Base-by-base conservation (phyloP, 2,797 vertebrate species). In the Dromococcyx pavoninus region DNA sequence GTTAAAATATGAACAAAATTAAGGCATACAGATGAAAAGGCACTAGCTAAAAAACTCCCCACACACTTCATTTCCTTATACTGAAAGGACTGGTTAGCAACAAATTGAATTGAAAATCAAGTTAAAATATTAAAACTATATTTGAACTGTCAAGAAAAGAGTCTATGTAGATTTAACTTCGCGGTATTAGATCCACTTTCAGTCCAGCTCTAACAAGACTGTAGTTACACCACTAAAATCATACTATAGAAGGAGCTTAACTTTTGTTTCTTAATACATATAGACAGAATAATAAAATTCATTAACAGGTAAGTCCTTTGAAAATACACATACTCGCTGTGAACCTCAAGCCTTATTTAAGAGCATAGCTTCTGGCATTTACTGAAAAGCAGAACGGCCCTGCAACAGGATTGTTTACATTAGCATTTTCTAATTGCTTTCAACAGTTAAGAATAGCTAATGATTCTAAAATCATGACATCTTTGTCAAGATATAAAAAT, bases 21-120 rank as follows among this genome's bases (percentile, higher is more conserved):
- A 98, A 98, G 97, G 97, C 97, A 97, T 97, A 97, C 43, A 97
- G 87, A 97, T 91, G 96, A 97, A 97, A 97, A 97, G 97, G 97
- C 97, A 98, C 97, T 95, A 96, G 89, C 46, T 91, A 82, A 91
- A 89, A 86, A 54, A 58, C 10, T n/a, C n/a, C 39, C 10, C 39
- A 2, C 11, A 32, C 17, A 67, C 70, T 28, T 69, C 3, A 25
- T 53, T 62, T 44, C 76, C 39, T 53, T 81, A 41, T 57, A 86
- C n/a, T 64, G 32, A 87, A 88, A 72, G 30, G 48, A 53, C 21
- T 60, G 23, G 35, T 85, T 7, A 67, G 73, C 37, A 62, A 74
- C 51, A 78, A 72, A 76, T 23, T 0, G 0, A 77, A 57, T 7
- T 56, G 44, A n/a, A 78, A 71, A 67, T 70, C 3, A 88, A 78